Evolutionary conservation across 2,797 vertebrate genomes (phyloP).

Genomic region (Schizopygopsis malacanthus): DNA sequence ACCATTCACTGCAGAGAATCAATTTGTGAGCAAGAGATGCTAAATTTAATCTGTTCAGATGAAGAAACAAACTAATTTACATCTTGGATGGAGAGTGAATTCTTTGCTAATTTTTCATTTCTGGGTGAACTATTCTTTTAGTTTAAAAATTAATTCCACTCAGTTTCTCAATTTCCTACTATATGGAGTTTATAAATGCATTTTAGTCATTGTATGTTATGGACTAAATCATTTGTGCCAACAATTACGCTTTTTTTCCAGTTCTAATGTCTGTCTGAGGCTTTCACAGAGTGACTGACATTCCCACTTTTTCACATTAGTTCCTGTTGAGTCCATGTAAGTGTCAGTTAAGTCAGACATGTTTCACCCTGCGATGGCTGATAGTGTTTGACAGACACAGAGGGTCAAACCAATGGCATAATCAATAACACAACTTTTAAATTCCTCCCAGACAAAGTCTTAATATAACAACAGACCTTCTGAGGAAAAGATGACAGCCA

Average conservation of each 20-base stretch:
- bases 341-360: slow-evolving; percentile 43
- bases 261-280: slow-evolving; percentile 21
- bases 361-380: slow-evolving; percentile 7
- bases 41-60: neutral
- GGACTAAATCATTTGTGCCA: neutral
- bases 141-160: neutral
- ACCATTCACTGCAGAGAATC: neutral
- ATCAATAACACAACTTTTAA: slow-evolving; percentile 28
- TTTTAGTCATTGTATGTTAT: neutral
- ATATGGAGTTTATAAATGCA: neutral
- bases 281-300: slow-evolving; percentile 41
- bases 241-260: slow-evolving; percentile 4
- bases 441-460: slow-evolving; percentile 18
- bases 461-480: slow-evolving; percentile 36
- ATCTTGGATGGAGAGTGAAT: neutral
- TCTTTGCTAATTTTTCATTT: neutral
- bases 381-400: slow-evolving; percentile 51
- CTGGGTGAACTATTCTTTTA: neutral
- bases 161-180: neutral
- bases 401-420: slow-evolving; percentile 44
- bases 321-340: slow-evolving; percentile 35
- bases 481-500: slow-evolving; percentile 7
- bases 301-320: slow-evolving; percentile 28
- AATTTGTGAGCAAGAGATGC: neutral
- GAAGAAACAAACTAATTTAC: neutral